These are phyloP conservation scores for Nymphalis polychloros DNA, from an alignment of 2,888 invertebrate genomes.

Conservation along the genomic window DNA sequence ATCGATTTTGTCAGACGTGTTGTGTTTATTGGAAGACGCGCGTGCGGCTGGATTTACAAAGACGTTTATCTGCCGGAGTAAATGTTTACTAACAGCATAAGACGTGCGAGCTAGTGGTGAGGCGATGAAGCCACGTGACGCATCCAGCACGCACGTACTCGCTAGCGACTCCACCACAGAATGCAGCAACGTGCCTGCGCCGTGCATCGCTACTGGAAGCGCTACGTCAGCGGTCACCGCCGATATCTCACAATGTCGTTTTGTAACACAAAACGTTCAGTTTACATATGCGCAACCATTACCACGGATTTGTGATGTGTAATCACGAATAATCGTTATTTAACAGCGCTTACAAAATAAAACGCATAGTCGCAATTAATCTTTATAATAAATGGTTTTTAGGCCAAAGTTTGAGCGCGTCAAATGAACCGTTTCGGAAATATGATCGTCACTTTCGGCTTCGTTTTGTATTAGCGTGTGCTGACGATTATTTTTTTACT, in stretches of 20 bases:
- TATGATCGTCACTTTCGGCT: slow-evolving; percentile 44
- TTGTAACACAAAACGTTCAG: slow-evolving; percentile 37
- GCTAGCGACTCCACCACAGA: slow-evolving; percentile 32
- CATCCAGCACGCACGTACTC: slow-evolving; percentile 33
- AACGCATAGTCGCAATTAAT: slow-evolving; percentile 20
- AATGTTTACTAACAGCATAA: slow-evolving; percentile 59
- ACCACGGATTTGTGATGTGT: slow-evolving; percentile 27
- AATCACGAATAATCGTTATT: slow-evolving; percentile 34
- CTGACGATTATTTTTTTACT: slow-evolving; percentile 47
- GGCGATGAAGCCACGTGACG: slow-evolving; percentile 41
- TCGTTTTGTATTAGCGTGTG: slow-evolving; percentile 43
- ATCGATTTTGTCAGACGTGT: slow-evolving; percentile 44
- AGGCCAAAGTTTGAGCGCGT: slow-evolving; percentile 24
- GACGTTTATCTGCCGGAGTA: slow-evolving; percentile 57
- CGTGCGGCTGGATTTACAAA: slow-evolving; percentile 48
- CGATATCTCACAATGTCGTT: slow-evolving; percentile 39
- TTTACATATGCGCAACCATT: slow-evolving; percentile 34
- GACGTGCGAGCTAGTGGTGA: slow-evolving; percentile 42
- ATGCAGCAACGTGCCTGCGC: slow-evolving; percentile 35
- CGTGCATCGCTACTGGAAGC: slow-evolving; percentile 32
- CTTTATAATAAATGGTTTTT: slow-evolving; percentile 11
- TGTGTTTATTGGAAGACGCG: slow-evolving; percentile 49
- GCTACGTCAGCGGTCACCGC: slow-evolving; percentile 42
- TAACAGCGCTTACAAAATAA: slow-evolving; percentile 27
- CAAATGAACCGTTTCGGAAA: slow-evolving; percentile 43